Percentiles rank a stretch among this genome's conserved stretches.
phyloP scores from a whole-genome alignment of 2,797 vertebrate genomes.

The Acropternis orthonyx region DNA sequence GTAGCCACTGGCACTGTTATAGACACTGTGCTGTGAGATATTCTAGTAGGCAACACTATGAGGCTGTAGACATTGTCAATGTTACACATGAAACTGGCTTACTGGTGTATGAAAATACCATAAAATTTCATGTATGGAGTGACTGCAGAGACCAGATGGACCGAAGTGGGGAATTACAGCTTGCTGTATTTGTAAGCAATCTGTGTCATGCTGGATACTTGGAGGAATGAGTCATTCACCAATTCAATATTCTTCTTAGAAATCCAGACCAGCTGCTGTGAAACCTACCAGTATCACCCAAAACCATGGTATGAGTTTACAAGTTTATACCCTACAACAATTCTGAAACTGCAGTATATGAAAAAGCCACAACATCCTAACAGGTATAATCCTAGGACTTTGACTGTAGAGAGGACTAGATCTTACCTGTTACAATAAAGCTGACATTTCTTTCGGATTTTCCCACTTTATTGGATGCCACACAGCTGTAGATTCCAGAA shows the following conservation, averaged over 20 bases:
- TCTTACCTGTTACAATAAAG: slow-evolving; percentile 93
- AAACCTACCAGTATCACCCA: neutral
- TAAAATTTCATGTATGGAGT: neutral
- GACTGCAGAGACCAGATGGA: neutral
- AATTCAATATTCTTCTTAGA: neutral
- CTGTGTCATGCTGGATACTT: neutral
- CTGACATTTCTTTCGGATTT: slow-evolving; percentile 82
- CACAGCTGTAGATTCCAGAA: slow-evolving; percentile 91
- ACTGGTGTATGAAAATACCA: neutral
- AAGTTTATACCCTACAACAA: neutral
- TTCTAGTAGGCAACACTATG: neutral
- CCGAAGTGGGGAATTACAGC: neutral
- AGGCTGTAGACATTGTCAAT: fast-evolving
- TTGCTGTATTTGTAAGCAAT: neutral
- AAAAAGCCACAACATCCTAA: neutral
- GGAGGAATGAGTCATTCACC: neutral
- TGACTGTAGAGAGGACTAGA: neutral
- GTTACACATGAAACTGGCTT: neutral
- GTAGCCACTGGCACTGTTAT: neutral
- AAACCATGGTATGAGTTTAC: neutral
- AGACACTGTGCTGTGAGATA: neutral
- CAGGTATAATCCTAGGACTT: neutral
- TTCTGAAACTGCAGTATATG: neutral
- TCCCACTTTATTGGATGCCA: slow-evolving; percentile 88
- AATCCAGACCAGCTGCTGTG: neutral